Percentiles rank a stretch among this genome's conserved stretches.
Conservation (phyloP, 2,113 vertebrate species). For the Gallinago media region DNA sequence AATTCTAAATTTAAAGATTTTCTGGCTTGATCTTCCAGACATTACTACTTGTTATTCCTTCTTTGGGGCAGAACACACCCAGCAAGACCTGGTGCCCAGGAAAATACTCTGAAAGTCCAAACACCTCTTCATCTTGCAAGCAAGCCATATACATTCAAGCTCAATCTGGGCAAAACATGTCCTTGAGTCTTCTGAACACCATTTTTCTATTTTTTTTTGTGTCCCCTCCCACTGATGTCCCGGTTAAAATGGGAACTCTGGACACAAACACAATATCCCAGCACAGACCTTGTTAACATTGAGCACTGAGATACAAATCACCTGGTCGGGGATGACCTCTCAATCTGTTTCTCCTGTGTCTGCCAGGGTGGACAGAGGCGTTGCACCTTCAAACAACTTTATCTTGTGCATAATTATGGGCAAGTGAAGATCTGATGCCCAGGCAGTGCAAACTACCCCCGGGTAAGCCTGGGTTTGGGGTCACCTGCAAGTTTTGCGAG, state of each 20-base stretch:
- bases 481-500: background rate
- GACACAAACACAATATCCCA: background rate
- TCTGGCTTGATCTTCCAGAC: conserved; percentile 52
- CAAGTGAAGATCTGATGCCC: background rate
- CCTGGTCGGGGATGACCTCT: background rate
- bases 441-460: background rate
- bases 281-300: background rate
- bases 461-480: background rate
- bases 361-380: background rate
- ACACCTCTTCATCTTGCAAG: background rate
- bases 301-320: fast-evolving
- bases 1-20: conserved; percentile 38
- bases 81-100: background rate
- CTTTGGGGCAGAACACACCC: conserved; percentile 16
- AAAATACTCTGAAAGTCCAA: background rate
- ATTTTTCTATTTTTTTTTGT: background rate
- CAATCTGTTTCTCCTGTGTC: background rate
- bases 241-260: background rate
- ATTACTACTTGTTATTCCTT: conserved; percentile 48
- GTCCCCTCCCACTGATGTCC: background rate
- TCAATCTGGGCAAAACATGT: background rate
- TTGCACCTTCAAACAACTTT: background rate
- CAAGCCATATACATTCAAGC: background rate
- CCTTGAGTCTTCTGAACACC: background rate
- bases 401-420: background rate